Conservation (phyloP, 2,888 invertebrate species). For the Euplexia lucipara region DNA sequence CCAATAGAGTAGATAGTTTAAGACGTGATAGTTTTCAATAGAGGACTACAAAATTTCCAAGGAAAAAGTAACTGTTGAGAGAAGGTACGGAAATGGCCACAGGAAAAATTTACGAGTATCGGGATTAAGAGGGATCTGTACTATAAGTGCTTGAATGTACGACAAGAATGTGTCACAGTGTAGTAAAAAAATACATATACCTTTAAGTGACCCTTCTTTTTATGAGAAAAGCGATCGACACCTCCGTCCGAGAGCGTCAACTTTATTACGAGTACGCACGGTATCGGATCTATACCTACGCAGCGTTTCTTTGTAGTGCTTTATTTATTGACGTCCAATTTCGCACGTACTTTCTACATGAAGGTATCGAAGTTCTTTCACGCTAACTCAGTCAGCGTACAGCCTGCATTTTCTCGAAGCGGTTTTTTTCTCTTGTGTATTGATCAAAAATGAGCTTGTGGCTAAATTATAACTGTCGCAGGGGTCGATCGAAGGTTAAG, state of each 20-base stretch:
- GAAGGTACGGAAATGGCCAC: slow-evolving; percentile 1
- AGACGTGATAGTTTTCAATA: slow-evolving; percentile 37
- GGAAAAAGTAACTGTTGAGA: not conserved
- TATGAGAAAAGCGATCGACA: not conserved
- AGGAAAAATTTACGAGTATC: slow-evolving; percentile 30
- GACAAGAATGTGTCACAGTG: not conserved
- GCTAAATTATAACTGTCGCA: too few relatives aligned
- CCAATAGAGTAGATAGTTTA: slow-evolving; percentile 10
- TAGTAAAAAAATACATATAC: not conserved
- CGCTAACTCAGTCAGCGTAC: too few relatives aligned
- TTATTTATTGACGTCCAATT: not conserved
- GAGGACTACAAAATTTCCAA: not conserved
- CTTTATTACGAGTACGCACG: not conserved
- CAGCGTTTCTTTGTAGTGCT: not conserved
- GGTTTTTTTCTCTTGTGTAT: too few relatives aligned
- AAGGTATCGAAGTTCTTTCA: too few relatives aligned
- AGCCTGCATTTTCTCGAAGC: too few relatives aligned
- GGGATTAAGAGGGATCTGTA: slow-evolving; percentile 2
- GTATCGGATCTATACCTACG: not conserved
- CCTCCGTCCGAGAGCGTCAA: not conserved
- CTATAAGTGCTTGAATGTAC: not conserved
- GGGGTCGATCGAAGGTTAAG: too few relatives aligned
- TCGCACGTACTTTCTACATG: not conserved
- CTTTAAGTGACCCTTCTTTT: slow-evolving; percentile 1
- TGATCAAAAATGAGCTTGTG: too few relatives aligned